Percentiles rank a stretch among this genome's conserved stretches.
These are phyloP conservation scores for Lerema accius DNA, from an alignment of 1,140 invertebrate genomes.

Conservation along the genomic window DNA sequence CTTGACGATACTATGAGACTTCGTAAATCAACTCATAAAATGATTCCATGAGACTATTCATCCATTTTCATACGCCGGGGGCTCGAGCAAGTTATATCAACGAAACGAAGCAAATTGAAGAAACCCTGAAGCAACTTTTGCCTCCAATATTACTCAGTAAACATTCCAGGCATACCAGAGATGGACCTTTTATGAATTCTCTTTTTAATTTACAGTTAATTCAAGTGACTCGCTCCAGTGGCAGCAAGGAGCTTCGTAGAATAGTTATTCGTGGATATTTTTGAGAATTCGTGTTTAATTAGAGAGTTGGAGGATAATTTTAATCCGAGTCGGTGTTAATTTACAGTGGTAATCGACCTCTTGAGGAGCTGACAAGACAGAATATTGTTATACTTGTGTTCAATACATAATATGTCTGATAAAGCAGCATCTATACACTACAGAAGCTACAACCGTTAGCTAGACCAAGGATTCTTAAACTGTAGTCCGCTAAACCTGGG, in stretches of 20 bases:
- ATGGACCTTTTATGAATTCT: constrained; percentile 37
- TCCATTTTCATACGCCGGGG: background rate
- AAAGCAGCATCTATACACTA: too few species aligned
- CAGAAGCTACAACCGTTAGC: too few species aligned
- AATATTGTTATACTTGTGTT: background rate
- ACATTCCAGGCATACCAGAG: background rate
- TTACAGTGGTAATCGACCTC: background rate
- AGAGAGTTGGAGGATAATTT: background rate
- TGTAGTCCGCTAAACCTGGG: too few species aligned
- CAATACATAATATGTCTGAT: too few species aligned
- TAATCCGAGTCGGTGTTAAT: background rate
- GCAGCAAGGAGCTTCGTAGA: background rate
- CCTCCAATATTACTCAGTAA: constrained; percentile 19
- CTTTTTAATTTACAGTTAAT: constrained; percentile 47
- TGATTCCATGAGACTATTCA: background rate
- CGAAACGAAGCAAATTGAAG: background rate
- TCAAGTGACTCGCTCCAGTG: constrained; percentile 14
- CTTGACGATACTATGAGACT: too few species aligned
- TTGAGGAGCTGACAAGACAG: background rate
- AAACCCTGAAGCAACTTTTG: background rate
- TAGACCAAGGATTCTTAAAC: too few species aligned
- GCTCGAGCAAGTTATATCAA: background rate
- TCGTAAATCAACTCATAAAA: background rate
- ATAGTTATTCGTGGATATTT: background rate
- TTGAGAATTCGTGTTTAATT: background rate